These are phyloP conservation scores for Schizopygopsis pylzovi DNA, from an alignment of 2,797 vertebrate genomes.

Conservation along the genomic window DNA sequence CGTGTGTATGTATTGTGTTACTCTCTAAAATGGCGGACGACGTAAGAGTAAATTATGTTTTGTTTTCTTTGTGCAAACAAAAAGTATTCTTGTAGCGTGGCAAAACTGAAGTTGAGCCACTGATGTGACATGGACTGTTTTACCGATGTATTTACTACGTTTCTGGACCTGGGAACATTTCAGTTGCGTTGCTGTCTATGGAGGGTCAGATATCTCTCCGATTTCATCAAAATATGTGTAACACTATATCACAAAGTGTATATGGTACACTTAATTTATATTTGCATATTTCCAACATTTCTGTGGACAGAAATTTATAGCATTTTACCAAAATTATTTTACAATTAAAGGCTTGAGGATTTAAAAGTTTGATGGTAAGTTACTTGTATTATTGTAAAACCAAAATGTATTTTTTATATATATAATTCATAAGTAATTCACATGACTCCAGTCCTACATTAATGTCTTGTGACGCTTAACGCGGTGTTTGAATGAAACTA, in stretches of 20 bases:
- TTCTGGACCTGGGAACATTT: too few relatives aligned
- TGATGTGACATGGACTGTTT: too few relatives aligned
- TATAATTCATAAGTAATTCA: not conserved
- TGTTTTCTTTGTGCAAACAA: too few relatives aligned
- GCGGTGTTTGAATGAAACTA: not conserved
- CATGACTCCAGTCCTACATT: not conserved
- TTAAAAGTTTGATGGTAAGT: not conserved
- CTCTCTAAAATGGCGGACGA: too few relatives aligned
- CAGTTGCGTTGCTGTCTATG: too few relatives aligned
- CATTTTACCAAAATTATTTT: not conserved
- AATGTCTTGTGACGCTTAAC: not conserved
- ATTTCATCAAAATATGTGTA: too few relatives aligned
- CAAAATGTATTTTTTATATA: not conserved
- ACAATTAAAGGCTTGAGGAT: not conserved
- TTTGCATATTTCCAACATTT: not conserved
- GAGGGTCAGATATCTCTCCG: too few relatives aligned
- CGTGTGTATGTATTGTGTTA: too few relatives aligned
- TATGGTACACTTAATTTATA: not conserved
- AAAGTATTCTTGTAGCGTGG: too few relatives aligned
- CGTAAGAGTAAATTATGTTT: too few relatives aligned
- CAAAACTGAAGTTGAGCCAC: too few relatives aligned
- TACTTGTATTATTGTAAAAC: not conserved
- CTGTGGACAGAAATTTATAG: not conserved
- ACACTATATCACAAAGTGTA: not conserved
- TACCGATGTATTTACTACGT: too few relatives aligned